phyloP scores from a whole-genome alignment of 2,113 vertebrate species.

The Oxyura jamaicensis region DNA sequence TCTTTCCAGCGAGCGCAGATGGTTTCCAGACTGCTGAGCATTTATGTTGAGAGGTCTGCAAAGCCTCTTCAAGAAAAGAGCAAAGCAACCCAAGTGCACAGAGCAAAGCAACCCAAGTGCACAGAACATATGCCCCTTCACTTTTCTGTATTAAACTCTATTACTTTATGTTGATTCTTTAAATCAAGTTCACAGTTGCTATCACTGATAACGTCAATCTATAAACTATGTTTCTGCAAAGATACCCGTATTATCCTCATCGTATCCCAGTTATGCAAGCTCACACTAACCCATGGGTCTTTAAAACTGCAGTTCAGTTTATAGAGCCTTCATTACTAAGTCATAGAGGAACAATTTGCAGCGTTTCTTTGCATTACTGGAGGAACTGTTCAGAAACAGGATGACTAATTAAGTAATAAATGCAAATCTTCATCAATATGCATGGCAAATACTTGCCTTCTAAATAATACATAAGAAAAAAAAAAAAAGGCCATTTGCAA shows the following conservation, averaged over 20 bases:
- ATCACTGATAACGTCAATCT: fast-evolving
- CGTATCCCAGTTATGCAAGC: neutral
- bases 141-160: too few relatives aligned
- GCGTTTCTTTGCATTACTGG: neutral
- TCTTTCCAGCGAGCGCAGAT: neutral
- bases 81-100: neutral
- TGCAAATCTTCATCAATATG: neutral
- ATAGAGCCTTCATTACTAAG: neutral
- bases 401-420: neutral
- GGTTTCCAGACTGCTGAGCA: neutral
- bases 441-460: neutral
- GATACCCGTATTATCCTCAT: neutral
- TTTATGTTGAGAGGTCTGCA: neutral
- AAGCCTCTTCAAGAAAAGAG: neutral
- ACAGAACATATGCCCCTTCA: neutral
- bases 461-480: neutral
- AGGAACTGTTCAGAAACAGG: neutral
- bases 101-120: neutral
- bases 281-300: neutral
- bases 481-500: neutral
- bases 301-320: neutral
- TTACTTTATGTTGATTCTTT: too few relatives aligned
- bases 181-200: neutral
- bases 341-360: neutral
- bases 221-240: neutral